Percentiles rank a stretch among this genome's conserved stretches.
phyloP scores from a whole-genome alignment of 2,888 invertebrate genomes.

The Yponomeuta plumbellus region DNA sequence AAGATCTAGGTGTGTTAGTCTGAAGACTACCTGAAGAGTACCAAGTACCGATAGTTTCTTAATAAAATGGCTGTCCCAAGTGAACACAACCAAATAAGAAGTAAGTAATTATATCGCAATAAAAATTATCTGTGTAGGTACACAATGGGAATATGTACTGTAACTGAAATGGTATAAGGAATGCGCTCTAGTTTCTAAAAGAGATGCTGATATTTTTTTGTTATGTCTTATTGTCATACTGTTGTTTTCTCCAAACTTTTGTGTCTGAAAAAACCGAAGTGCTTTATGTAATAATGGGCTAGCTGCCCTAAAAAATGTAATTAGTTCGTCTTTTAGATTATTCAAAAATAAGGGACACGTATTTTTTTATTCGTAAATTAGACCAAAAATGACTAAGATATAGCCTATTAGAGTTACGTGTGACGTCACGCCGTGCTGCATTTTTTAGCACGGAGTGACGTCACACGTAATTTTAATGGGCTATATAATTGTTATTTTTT shows the following conservation, averaged over 20 bases:
- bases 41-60: background rate
- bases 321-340: no score
- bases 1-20: background rate
- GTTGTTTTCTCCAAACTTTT: background rate
- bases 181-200: background rate
- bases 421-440: no score
- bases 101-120: constrained; percentile 12
- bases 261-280: background rate
- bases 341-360: no score
- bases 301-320: no score
- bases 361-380: no score
- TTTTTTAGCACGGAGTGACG: no score
- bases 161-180: background rate
- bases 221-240: background rate
- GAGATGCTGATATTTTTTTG: background rate
- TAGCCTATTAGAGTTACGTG: no score
- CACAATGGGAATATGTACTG: constrained; percentile 14
- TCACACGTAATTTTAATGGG: no score
- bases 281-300: no score
- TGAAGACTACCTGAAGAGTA: background rate
- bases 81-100: constrained; percentile 7
- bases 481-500: no score
- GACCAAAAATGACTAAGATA: no score
- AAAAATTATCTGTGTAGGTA: constrained; percentile 18
- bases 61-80: constrained; percentile 2